Evolutionary conservation across 2,888 invertebrate species (phyloP), one percentile per base, ranked within the genome.

Genomic region (Drosophila rellima): DNA sequence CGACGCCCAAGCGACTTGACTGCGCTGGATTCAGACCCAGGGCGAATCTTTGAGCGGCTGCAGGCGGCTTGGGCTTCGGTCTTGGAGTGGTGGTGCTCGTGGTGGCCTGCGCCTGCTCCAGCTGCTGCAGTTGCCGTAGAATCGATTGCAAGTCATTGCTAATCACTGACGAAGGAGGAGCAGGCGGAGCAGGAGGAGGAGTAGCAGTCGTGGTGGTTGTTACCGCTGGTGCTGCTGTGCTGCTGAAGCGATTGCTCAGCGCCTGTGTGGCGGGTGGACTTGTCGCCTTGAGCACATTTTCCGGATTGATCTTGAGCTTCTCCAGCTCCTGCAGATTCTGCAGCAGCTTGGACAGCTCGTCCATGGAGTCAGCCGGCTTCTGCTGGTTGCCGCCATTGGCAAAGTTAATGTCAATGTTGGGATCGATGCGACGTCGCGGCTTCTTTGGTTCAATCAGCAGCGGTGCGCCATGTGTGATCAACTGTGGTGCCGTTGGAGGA

Each of bases 281-380:
- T n/a, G 71, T 71, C 0, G 72, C 69, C 63, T 90, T 90, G 2
- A 90, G 63, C 23, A 78, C 89, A 29, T 78, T 89, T 59, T 90
- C 87, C 0, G 91, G 91, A 37, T 86, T 91, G 2, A 90, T 87
- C 52, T 87, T 82, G 0, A 92, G 80, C 67, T 91, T 90, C 64
- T 92, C 91, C 20, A 92, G 61, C 62, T 92, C 92, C 15, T 91
- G 90, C 2, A 94, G 91, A 39, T 94, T 93, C 40, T 92, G 91
- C 56, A 94, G 80, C 8, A 94, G 84, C 76, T 93, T 92, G 17
- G 92, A 92, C 3, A 94, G 78, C 79, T 93, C 93, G 39, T 91
- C 90, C 0, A 70, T 57, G 35, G 72, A 73, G 10, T 52, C 70
- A 10, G 74, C 15, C 1, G 78, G 59, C 0, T 70, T 66, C 57